Percentiles rank a stretch among this genome's conserved stretches.
These are phyloP conservation scores for Rhagologus leucostigma DNA, from an alignment of 2,113 vertebrate species.

Conservation along the genomic window DNA sequence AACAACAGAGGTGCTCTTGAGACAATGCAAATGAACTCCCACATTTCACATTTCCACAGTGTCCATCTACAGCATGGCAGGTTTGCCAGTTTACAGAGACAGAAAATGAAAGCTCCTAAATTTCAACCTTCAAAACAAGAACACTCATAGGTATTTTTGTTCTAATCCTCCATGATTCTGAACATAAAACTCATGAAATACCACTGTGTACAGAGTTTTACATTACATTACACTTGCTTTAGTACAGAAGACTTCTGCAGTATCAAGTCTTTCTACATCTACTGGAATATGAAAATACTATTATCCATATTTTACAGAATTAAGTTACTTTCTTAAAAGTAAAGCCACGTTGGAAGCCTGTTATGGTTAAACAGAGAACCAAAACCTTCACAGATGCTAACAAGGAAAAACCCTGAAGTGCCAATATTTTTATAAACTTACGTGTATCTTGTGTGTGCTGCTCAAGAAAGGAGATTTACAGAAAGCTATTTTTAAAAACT, in stretches of 20 bases:
- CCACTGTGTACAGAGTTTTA: fast-evolving
- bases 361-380: not conserved
- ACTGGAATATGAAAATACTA: not conserved
- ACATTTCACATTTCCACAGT: not conserved
- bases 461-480: not conserved
- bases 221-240: not conserved
- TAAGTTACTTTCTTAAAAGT: not conserved
- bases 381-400: not conserved
- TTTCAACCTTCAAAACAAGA: not conserved
- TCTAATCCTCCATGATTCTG: not conserved
- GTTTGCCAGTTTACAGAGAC: not conserved
- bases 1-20: not conserved
- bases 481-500: not conserved
- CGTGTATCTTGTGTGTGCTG: not conserved
- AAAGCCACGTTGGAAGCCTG: not conserved
- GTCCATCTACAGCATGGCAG: not conserved
- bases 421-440: not conserved
- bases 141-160: not conserved
- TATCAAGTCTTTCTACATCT: not conserved
- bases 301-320: not conserved
- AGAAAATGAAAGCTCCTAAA: not conserved
- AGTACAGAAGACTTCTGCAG: not conserved
- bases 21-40: not conserved
- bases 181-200: not conserved
- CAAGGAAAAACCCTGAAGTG: not conserved